Conservation (phyloP, 2,797 vertebrate species). For the Silurus lanzhouensis region DNA sequence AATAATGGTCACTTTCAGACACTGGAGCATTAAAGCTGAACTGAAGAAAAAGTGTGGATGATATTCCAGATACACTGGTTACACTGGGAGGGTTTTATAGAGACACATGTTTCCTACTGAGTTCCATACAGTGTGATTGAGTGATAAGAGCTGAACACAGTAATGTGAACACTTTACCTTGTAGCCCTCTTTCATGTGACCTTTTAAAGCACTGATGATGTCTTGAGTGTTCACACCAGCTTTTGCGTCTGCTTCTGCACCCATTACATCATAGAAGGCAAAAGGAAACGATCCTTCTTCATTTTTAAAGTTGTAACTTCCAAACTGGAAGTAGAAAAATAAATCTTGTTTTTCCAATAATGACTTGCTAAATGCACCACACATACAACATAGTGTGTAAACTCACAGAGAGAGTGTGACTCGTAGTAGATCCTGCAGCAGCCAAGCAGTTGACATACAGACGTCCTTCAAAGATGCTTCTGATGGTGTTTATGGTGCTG, state of each 20-base stretch:
- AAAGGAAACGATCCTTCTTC: constrained; percentile 4
- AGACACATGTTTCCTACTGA: too few relatives aligned
- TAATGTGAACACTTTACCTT: constrained; percentile 2
- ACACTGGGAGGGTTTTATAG: not conserved
- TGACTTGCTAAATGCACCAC: not conserved
- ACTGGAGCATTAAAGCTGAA: not conserved
- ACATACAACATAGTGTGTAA: not conserved
- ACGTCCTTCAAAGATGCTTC: constrained; percentile 28
- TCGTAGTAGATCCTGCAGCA: not conserved
- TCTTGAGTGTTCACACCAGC: constrained; percentile 8
- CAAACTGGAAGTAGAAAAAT: constrained; percentile 22
- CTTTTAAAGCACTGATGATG: constrained; percentile 34
- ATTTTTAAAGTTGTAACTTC: not conserved
- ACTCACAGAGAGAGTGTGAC: not conserved
- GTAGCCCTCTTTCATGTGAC: constrained; percentile 32
- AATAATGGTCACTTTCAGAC: not conserved
- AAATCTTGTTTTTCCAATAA: too few relatives aligned
- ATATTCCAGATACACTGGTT: not conserved
- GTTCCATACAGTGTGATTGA: too few relatives aligned
- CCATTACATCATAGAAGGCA: constrained; percentile 38
- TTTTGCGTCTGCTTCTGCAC: constrained; percentile 4
- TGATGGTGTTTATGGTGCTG: constrained; percentile 39
- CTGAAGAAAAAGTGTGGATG: not conserved
- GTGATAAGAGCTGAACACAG: too few relatives aligned
- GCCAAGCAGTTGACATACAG: constrained; percentile 18